These are phyloP conservation scores for Rhadina sibilatrix DNA, from an alignment of 2,113 vertebrate genomes.

Conservation along the genomic window DNA sequence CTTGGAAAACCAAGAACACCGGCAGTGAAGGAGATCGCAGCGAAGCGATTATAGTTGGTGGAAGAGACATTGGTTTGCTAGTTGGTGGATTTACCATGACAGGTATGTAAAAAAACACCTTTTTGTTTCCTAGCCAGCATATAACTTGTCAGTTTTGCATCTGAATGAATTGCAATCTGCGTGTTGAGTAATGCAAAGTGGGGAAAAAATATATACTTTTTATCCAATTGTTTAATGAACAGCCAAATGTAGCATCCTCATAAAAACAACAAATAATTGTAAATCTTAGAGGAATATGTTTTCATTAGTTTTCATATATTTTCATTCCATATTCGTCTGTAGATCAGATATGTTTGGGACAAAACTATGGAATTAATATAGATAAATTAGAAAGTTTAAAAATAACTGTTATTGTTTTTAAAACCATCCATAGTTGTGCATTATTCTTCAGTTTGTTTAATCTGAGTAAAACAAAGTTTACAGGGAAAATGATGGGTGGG, in stretches of 20 bases:
- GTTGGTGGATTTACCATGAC: conserved; percentile 99
- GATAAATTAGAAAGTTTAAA: not conserved
- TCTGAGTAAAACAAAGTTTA: not conserved
- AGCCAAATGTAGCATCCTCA: not conserved
- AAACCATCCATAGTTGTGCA: not conserved
- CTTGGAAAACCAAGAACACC: conserved; percentile 94
- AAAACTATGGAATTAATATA: not conserved
- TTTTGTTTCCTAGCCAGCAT: not conserved
- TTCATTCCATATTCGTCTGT: not conserved
- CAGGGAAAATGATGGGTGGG: not conserved
- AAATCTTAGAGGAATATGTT: not conserved
- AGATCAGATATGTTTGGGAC: not conserved
- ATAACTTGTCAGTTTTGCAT: not conserved
- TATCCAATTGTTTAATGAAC: not conserved
- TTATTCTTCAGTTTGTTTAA: not conserved
- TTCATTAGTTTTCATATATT: not conserved
- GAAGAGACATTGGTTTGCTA: conserved; percentile 93
- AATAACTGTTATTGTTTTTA: not conserved
- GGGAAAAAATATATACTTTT: not conserved
- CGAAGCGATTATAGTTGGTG: conserved; percentile 94
- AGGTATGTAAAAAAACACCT: conserved; percentile 73
- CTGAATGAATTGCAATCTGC: not conserved
- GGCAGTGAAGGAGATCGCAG: conserved; percentile 81
- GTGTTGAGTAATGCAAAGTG: not conserved
- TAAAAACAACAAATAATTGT: not conserved